phyloP scores from a whole-genome alignment of 1,140 invertebrate species.

The Panulirus ornatus region DNA sequence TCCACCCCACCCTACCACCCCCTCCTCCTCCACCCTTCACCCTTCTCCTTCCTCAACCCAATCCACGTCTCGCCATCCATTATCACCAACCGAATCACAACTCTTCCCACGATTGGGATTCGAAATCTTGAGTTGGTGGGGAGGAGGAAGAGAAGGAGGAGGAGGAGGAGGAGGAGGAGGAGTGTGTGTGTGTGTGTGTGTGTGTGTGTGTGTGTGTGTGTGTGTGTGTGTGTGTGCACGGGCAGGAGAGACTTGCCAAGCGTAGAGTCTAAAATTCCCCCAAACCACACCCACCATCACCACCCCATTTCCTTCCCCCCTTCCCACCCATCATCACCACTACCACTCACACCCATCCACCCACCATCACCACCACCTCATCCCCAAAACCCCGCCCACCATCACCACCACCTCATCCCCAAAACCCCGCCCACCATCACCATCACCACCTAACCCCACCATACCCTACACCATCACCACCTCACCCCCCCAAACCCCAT shows the following conservation, averaged over 20 bases:
- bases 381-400: neutral
- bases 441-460: neutral
- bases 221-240: no score
- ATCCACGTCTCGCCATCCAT: neutral
- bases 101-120: no score
- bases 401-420: neutral
- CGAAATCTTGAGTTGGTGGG: neutral
- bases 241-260: neutral
- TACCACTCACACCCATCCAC: neutral
- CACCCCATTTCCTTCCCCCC: no score
- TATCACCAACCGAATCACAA: no score
- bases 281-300: no score
- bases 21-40: neutral
- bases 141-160: no score
- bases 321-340: no score
- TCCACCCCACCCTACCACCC: neutral
- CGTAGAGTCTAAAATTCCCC: no score
- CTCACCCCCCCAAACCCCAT: neutral
- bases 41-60: neutral
- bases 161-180: no score
- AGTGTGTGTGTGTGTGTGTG: slow-evolving; percentile 2
- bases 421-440: neutral
- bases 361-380: neutral
- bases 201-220: no score
- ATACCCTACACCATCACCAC: neutral